Percentiles rank a stretch among this genome's conserved stretches.
These are phyloP conservation scores for Biston stratarius DNA, from an alignment of 2,888 invertebrate species.

Conservation along the genomic window DNA sequence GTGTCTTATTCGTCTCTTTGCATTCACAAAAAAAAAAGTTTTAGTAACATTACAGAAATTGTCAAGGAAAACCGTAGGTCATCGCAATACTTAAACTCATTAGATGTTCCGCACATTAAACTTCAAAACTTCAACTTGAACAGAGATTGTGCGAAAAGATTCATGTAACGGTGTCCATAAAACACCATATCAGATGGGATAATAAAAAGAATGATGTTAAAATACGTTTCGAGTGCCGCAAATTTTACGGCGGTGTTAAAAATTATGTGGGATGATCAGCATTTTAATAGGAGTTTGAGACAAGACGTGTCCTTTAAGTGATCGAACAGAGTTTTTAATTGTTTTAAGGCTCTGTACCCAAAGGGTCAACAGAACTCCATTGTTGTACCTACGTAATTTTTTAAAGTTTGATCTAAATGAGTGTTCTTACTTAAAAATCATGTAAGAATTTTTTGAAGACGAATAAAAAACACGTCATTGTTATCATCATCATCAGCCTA, in stretches of 20 bases:
- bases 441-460: no score
- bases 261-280: conserved; percentile 32
- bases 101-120: conserved; percentile 21
- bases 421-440: no score
- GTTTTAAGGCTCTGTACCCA: not conserved
- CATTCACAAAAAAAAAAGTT: not conserved
- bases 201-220: conserved; percentile 39
- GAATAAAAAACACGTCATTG: no score
- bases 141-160: conserved; percentile 37
- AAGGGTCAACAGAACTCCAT: not conserved
- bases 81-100: conserved; percentile 4
- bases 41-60: conserved; percentile 1
- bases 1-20: no score
- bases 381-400: not conserved
- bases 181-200: conserved; percentile 34
- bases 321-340: not conserved
- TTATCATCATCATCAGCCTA: no score
- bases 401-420: no score
- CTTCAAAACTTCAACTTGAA: conserved; percentile 15
- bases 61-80: conserved; percentile 3
- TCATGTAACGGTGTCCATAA: conserved; percentile 31
- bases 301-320: conserved; percentile 11
- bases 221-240: conserved; percentile 25
- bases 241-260: conserved; percentile 31
- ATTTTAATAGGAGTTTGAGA: conserved; percentile 19